Conservation (phyloP, 2,797 vertebrate genomes). For the Hipposideros larvatus region DNA sequence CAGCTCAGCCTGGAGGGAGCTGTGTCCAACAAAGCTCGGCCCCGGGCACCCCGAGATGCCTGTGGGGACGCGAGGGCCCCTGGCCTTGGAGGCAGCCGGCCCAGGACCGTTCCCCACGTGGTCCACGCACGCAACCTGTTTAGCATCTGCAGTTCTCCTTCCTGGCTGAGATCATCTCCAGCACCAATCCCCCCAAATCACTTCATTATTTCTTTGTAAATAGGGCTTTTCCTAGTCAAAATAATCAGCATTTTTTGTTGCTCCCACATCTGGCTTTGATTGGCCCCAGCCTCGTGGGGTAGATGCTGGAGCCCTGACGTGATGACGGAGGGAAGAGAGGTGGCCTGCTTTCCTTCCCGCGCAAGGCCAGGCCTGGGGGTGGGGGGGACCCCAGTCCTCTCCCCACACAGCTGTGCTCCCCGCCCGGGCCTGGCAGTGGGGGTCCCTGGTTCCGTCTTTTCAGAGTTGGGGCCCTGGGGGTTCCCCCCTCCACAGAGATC, state of each 20-base stretch:
- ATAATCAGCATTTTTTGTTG: conserved; percentile 81
- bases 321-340: conserved; percentile 63
- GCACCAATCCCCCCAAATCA: conserved; percentile 70
- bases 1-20: neutral
- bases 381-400: neutral
- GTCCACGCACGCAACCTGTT: conserved; percentile 60
- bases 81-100: neutral
- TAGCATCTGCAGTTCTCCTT: conserved; percentile 73
- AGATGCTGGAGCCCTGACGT: conserved; percentile 79
- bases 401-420: accelerated
- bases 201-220: conserved; percentile 86
- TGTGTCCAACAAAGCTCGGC: accelerated
- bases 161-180: conserved; percentile 77
- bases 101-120: conserved; percentile 33
- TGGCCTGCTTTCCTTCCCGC: neutral
- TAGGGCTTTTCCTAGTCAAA: conserved; percentile 87
- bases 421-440: neutral
- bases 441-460: neutral
- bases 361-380: neutral
- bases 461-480: neutral
- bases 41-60: accelerated
- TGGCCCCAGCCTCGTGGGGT: conserved; percentile 78
- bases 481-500: neutral
- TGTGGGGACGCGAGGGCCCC: accelerated
- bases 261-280: conserved; percentile 89